Percentiles rank a stretch among this genome's conserved stretches.
phyloP scores from a whole-genome alignment of 92 coral and sea anemone species.

The Meandrina meandrites region DNA sequence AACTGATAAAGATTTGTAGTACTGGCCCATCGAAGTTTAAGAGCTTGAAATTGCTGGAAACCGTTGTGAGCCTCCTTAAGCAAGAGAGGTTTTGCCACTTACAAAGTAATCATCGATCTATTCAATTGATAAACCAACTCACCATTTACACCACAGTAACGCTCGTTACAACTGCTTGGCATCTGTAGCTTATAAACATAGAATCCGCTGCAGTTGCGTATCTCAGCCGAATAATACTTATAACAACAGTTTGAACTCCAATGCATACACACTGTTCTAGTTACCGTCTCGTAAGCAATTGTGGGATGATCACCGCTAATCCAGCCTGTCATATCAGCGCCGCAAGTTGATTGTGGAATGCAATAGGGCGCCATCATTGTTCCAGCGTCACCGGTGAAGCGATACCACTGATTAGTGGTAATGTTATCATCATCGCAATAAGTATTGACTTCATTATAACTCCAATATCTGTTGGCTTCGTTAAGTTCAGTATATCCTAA shows the following conservation, averaged over 20 bases:
- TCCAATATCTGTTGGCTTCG: slow-evolving; percentile 11
- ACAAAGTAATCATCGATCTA: too few species aligned
- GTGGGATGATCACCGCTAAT: slow-evolving; percentile 31
- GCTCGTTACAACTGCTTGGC: neutral
- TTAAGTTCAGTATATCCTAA: slow-evolving; percentile 3
- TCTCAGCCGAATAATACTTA: neutral
- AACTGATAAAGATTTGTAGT: too few species aligned
- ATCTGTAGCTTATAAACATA: slow-evolving; percentile 20
- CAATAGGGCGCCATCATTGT: slow-evolving; percentile 39
- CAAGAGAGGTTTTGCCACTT: too few species aligned
- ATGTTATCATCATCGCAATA: neutral
- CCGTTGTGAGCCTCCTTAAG: too few species aligned
- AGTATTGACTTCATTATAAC: neutral
- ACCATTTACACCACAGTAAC: slow-evolving; percentile 44
- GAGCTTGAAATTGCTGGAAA: too few species aligned
- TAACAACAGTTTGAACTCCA: neutral
- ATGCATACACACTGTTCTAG: slow-evolving; percentile 6
- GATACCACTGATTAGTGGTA: slow-evolving; percentile 17
- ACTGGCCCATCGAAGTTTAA: too few species aligned
- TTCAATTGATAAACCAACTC: neutral
- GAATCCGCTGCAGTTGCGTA: slow-evolving; percentile 28
- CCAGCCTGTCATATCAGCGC: neutral
- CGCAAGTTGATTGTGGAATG: slow-evolving; percentile 18
- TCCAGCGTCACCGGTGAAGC: slow-evolving; percentile 37
- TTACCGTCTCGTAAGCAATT: neutral